Percentiles rank a stretch among this genome's conserved stretches.
Evolutionary conservation across 1,140 invertebrate genomes (phyloP).

Genomic region (Brachionus plicatilis): DNA sequence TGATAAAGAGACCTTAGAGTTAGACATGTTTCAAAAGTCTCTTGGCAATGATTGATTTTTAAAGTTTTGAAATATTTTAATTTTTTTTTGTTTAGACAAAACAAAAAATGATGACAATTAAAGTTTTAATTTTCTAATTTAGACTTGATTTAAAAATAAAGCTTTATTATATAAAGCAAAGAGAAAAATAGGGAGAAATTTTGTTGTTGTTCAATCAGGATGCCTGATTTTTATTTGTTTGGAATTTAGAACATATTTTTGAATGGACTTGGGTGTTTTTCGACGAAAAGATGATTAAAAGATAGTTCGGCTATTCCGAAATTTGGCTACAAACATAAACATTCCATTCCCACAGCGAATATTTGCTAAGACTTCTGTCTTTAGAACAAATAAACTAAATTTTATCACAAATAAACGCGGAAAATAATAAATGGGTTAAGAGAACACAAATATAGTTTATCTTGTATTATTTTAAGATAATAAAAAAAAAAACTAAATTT

Average conservation of each 20-base stretch:
- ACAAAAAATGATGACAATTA: no score
- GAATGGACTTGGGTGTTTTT: background rate
- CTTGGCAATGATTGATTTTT: no score
- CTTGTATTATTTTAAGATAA: background rate
- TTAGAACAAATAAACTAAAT: background rate
- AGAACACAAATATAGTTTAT: background rate
- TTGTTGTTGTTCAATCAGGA: background rate
- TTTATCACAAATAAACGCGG: background rate
- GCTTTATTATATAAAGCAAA: background rate
- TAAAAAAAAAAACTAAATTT: background rate
- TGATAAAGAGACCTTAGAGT: background rate
- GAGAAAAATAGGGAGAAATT: background rate
- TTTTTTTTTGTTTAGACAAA: no score
- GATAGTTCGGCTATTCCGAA: background rate
- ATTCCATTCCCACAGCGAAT: background rate
- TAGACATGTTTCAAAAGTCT: background rate
- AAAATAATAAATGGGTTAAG: background rate
- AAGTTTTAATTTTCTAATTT: no score
- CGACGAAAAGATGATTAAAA: background rate
- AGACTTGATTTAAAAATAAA: background rate
- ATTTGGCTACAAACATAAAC: background rate
- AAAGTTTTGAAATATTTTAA: no score
- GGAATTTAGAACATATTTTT: background rate
- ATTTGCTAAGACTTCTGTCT: background rate
- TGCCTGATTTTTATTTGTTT: background rate